These are phyloP conservation scores for Hylaea fasciaria DNA, from an alignment of 2,888 invertebrate species.

Conservation along the genomic window DNA sequence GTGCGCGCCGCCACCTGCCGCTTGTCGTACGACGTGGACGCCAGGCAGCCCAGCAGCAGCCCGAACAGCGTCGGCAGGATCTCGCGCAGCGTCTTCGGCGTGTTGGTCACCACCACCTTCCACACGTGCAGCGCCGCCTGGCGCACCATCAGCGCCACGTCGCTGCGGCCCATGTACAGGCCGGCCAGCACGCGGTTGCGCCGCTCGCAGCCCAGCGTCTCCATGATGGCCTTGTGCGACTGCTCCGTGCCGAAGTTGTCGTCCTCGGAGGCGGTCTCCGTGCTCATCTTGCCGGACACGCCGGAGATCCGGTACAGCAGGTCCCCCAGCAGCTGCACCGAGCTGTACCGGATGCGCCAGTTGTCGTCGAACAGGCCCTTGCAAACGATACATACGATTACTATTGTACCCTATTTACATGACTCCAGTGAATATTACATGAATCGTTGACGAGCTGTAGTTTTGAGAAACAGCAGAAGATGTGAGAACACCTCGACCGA, in stretches of 20 bases:
- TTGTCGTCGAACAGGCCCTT: slow-evolving; percentile 97
- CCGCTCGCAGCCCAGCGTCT: slow-evolving; percentile 94
- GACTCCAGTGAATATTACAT: not conserved
- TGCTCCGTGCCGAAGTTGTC: slow-evolving; percentile 99
- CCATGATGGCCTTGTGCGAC: slow-evolving; percentile 95
- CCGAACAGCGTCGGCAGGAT: slow-evolving; percentile 97
- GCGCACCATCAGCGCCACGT: slow-evolving; percentile 97
- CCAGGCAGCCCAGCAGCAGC: slow-evolving; percentile 95
- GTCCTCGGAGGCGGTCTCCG: slow-evolving; percentile 98
- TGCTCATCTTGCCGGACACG: slow-evolving; percentile 99
- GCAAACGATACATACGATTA: not conserved
- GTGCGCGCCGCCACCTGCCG: slow-evolving; percentile 98
- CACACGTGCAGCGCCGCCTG: slow-evolving; percentile 99
- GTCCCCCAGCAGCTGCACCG: slow-evolving; percentile 96
- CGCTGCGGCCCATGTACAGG: slow-evolving; percentile 98
- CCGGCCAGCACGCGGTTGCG: slow-evolving; percentile 97
- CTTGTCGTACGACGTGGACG: slow-evolving; percentile 98
- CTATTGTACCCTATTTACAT: not conserved
- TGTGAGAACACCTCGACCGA: too few species aligned
- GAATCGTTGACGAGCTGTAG: too few species aligned
- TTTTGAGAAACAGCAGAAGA: too few species aligned
- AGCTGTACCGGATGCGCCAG: slow-evolving; percentile 98
- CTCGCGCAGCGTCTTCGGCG: slow-evolving; percentile 97
- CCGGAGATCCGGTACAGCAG: slow-evolving; percentile 98
- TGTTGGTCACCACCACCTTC: slow-evolving; percentile 99